These are phyloP conservation scores for Heterodera schachtii DNA, from an alignment of 1,140 invertebrate species.

Conservation along the genomic window DNA sequence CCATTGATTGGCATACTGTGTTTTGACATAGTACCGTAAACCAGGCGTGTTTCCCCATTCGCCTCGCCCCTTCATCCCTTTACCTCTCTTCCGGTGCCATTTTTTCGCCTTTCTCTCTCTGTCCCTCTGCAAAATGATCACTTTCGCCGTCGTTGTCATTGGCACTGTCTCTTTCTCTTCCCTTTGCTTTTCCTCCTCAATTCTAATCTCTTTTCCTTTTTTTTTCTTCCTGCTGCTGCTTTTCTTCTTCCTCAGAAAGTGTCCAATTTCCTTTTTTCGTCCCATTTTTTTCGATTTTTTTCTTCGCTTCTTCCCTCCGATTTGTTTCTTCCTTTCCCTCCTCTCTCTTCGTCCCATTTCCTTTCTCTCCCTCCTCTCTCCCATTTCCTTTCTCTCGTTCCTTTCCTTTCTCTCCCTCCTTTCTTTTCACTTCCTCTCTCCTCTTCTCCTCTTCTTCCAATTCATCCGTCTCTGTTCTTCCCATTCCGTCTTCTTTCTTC, in stretches of 20 bases:
- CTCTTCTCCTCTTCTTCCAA: background rate
- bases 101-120: background rate
- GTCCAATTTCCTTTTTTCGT: background rate
- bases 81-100: background rate
- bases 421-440: constrained; percentile 18
- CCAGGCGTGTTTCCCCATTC: no score
- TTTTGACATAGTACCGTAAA: no score
- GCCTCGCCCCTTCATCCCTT: no score
- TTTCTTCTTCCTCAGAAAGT: background rate
- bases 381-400: no score
- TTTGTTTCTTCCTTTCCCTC: no score
- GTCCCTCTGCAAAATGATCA: constrained; percentile 6
- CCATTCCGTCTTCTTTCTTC: background rate
- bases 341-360: no score
- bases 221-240: background rate
- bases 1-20: no score
- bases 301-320: no score
- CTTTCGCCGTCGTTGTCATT: background rate
- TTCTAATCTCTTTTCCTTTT: background rate
- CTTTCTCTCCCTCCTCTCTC: no score
- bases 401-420: no score
- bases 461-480: background rate
- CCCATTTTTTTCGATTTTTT: no score
- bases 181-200: no score
- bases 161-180: background rate